Evolutionary conservation across 2,888 invertebrate species (phyloP), one percentile per base, ranked within the genome.

Genomic region (Apamea anceps): DNA sequence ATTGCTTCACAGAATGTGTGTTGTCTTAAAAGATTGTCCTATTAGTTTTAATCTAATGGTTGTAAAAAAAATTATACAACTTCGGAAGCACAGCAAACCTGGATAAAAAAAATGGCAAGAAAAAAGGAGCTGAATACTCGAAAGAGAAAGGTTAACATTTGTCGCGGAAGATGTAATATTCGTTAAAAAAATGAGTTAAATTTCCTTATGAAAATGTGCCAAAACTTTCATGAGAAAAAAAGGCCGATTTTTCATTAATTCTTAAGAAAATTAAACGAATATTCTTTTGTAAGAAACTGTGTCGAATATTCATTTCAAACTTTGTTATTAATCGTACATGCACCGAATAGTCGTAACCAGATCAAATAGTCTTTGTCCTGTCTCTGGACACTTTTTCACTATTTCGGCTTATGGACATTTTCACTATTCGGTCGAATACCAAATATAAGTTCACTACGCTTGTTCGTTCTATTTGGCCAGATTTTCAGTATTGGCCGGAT

Each of bases 401-500:
- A n/a, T 54, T 32, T n/a, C 10, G 7, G 72, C 57, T 25, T 51
- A 28, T 51, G 28, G 7, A 51, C 3, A 48, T 21, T 7, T 48
- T 13, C 13, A 71, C 25, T 37, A 37, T 54, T 37, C 15, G 7
- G 72, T 37, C 4, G 32, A 71, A 71, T 37, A 37, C 18, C 18
- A 37, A 71, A 54, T 71, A 25, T 48, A 48, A 28, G n/a, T 28
- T 68, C 48, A 70, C 32, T 71, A 51, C 32, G 32, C 32, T 32
- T 2, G 32, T 51, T 54, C 3, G 3, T 10, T 18, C 18, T 37
- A 60, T n/a, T n/a, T 12, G 7, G 21, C 28, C 21, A 48, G 45
- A 48, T 68, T 68, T 67, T 48, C 12, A 48, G 68, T 48, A 48
- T 8, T 51, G 48, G 70, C 1, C 51, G 70, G 70, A 70, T 70